Evolutionary conservation across 2,797 vertebrate genomes (phyloP).

Genomic region (Pseudomugil tenellus): DNA sequence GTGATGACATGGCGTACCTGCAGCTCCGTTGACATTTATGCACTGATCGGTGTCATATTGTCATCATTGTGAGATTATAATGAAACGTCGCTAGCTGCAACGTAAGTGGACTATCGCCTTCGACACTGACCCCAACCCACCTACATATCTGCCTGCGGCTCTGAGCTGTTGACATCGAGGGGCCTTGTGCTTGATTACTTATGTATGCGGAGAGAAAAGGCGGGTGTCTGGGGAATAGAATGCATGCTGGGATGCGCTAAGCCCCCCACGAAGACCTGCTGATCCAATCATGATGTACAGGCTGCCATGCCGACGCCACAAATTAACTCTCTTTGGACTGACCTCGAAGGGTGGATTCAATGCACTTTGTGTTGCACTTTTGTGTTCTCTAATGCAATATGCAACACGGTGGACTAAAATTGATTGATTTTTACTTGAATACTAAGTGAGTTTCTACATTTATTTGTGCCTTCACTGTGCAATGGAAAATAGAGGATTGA

Average conservation of each 20-base stretch:
- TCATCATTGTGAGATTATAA: slow-evolving; percentile 39
- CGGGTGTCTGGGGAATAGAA: slow-evolving; percentile 65
- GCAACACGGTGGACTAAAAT: slow-evolving; percentile 6
- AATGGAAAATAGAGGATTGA: slow-evolving; percentile 4
- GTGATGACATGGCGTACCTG: slow-evolving; percentile 27
- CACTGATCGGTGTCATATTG: slow-evolving; percentile 43
- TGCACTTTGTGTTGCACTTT: slow-evolving; percentile 19
- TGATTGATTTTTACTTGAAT: slow-evolving; percentile 32
- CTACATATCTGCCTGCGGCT: slow-evolving; percentile 58
- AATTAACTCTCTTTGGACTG: slow-evolving; percentile 48
- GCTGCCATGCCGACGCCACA: slow-evolving; percentile 35
- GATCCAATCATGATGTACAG: slow-evolving; percentile 68
- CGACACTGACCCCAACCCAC: slow-evolving; percentile 59
- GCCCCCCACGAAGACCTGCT: slow-evolving; percentile 67
- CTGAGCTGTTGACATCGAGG: slow-evolving; percentile 65
- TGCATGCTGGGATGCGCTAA: slow-evolving; percentile 72
- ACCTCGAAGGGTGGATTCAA: slow-evolving; percentile 50
- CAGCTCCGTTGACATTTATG: slow-evolving; percentile 21
- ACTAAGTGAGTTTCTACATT: slow-evolving; percentile 33
- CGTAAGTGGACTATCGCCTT: slow-evolving; percentile 48
- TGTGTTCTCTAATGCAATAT: slow-evolving; percentile 38
- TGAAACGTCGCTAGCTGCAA: slow-evolving; percentile 51
- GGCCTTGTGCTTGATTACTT: slow-evolving; percentile 71
- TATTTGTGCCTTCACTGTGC: slow-evolving; percentile 11
- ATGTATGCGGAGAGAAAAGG: slow-evolving; percentile 70